Evolutionary conservation across 2,888 invertebrate species (phyloP).

Genomic region (Scaptomyza reducta): DNA sequence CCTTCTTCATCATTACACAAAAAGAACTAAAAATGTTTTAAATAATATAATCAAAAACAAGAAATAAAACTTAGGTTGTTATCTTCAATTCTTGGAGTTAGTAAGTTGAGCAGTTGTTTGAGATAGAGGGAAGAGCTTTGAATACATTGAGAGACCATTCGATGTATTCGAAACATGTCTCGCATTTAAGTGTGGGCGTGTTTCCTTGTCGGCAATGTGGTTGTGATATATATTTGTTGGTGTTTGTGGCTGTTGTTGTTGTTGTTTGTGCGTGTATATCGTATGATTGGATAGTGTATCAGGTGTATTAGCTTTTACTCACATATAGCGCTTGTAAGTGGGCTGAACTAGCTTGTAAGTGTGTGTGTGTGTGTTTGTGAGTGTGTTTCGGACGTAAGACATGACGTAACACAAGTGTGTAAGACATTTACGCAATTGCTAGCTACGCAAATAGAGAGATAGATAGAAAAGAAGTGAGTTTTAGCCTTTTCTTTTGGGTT

Average conservation of each 20-base stretch:
- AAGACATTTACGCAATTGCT: slow-evolving; percentile 67
- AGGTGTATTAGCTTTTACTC: slow-evolving; percentile 22
- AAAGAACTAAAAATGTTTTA: slow-evolving; percentile 44
- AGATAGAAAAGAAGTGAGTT: slow-evolving; percentile 1
- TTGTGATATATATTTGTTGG: slow-evolving; percentile 33
- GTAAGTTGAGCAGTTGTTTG: slow-evolving; percentile 20
- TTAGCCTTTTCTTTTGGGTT: background rate
- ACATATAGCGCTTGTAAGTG: slow-evolving; percentile 15
- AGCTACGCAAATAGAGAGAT: slow-evolving; percentile 30
- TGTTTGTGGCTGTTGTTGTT: slow-evolving; percentile 11
- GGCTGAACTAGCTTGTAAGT: slow-evolving; percentile 21
- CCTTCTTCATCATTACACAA: slow-evolving; percentile 53
- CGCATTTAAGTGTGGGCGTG: slow-evolving; percentile 36
- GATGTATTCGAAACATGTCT: slow-evolving; percentile 46
- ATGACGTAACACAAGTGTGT: slow-evolving; percentile 72
- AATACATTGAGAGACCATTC: slow-evolving; percentile 9
- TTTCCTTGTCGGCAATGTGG: slow-evolving; percentile 38
- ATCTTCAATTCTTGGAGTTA: slow-evolving; percentile 24
- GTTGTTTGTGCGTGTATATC: slow-evolving; percentile 23
- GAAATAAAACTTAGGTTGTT: slow-evolving; percentile 26
- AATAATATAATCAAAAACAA: slow-evolving; percentile 40
- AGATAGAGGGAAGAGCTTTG: slow-evolving; percentile 2
- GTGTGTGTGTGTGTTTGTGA: slow-evolving; percentile 20
- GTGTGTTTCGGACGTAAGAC: slow-evolving; percentile 58
- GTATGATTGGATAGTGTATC: slow-evolving; percentile 21